phyloP scores from a whole-genome alignment of 2,888 invertebrate genomes.

The Lasius fuliginosus region DNA sequence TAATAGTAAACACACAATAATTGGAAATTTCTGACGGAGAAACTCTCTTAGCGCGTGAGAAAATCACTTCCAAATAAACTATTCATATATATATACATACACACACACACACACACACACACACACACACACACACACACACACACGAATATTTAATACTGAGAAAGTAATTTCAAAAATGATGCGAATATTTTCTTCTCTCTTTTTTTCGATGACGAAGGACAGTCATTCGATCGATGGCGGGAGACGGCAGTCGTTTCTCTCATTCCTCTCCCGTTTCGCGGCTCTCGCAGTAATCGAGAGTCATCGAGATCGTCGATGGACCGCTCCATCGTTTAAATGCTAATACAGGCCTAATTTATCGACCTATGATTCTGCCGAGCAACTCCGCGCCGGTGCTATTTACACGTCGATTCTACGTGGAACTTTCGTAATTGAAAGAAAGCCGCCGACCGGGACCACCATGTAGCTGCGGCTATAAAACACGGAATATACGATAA shows the following conservation, averaged over 20 bases:
- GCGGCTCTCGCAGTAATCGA: conserved; percentile 38
- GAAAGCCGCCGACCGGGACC: conserved; percentile 80
- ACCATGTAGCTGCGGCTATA: conserved; percentile 78
- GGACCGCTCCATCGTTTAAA: conserved; percentile 77
- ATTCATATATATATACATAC: background rate
- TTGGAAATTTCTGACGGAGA: background rate
- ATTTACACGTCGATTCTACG: conserved; percentile 75
- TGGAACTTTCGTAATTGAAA: conserved; percentile 81
- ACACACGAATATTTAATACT: conserved; percentile 2
- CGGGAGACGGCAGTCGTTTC: background rate
- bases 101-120: no score
- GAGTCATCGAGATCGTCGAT: conserved; percentile 44
- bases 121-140: no score
- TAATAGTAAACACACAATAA: background rate
- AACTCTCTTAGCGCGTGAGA: background rate
- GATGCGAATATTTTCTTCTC: background rate
- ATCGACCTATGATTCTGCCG: conserved; percentile 77
- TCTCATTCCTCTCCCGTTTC: conserved; percentile 46
- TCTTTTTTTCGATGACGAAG: conserved; percentile 12
- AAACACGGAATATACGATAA: conserved; percentile 80
- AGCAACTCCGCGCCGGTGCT: conserved; percentile 59
- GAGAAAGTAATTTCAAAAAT: conserved; percentile 7
- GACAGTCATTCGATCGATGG: conserved; percentile 23
- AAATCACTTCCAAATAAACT: background rate
- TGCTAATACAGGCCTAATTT: conserved; percentile 81